Evolutionary conservation across 2,113 vertebrate species (phyloP).

Genomic region (Recurvirostra avosetta): DNA sequence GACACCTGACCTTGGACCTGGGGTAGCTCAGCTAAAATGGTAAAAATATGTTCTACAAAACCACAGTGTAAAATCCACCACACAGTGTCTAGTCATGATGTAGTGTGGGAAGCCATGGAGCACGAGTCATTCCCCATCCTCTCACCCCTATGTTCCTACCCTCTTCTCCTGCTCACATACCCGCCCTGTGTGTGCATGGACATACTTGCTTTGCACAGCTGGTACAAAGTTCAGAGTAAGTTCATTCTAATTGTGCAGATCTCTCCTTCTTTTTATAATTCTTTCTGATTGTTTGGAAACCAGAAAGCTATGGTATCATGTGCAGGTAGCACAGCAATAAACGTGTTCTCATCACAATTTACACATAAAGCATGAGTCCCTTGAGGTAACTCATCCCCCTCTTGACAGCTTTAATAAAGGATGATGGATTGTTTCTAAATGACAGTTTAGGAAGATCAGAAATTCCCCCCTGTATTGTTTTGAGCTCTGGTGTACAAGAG

Average conservation of each 20-base stretch:
- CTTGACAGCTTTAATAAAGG: conserved; percentile 61
- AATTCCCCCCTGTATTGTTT: conserved; percentile 43
- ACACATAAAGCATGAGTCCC: conserved; percentile 23
- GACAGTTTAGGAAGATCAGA: conserved; percentile 43
- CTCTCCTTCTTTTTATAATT: not conserved
- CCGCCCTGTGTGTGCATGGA: not conserved
- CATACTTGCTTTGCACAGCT: not conserved
- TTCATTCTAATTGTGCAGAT: not conserved
- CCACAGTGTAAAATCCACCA: not conserved
- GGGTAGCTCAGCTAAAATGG: not conserved
- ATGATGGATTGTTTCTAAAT: conserved; percentile 60
- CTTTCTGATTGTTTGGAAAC: not conserved
- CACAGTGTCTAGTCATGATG: not conserved
- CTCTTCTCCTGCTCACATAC: not conserved
- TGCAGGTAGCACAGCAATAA: conserved; percentile 17
- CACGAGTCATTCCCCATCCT: not conserved
- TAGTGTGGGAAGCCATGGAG: not conserved
- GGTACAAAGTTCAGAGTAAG: not conserved
- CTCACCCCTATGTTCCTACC: not conserved
- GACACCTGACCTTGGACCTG: not conserved
- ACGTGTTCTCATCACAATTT: conserved; percentile 40
- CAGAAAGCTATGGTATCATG: not conserved
- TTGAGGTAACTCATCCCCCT: conserved; percentile 22
- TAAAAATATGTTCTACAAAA: not conserved
- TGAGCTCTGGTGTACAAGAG: conserved; percentile 5